These are phyloP conservation scores for Paelopatides confundens DNA, from an alignment of 53 echinoderm and acorn worm genomes.

Conservation along the genomic window DNA sequence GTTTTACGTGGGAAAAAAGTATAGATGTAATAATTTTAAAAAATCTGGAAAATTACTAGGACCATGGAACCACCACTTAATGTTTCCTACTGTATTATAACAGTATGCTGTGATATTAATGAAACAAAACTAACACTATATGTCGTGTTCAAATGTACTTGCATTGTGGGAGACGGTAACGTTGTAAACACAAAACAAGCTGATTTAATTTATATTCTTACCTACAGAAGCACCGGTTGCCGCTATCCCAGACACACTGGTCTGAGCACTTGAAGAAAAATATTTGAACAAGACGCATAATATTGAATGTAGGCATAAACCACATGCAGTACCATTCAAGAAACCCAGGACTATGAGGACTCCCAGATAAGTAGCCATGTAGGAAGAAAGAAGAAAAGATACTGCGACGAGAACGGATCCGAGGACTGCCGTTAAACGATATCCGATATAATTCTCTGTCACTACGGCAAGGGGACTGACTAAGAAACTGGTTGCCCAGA, in stretches of 20 bases:
- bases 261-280: slow-evolving; percentile 10
- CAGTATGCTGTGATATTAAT: too few relatives aligned
- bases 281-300: slow-evolving; percentile 19
- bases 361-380: background rate
- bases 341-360: background rate
- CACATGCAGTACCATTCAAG: background rate
- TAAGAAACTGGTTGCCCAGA: background rate
- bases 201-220: background rate
- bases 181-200: background rate
- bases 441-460: slow-evolving; percentile 13
- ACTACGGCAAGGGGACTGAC: slow-evolving; percentile 25
- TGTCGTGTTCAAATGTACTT: too few relatives aligned
- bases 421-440: background rate
- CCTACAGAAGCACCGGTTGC: background rate
- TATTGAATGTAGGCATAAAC: slow-evolving; percentile 10
- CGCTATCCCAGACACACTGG: background rate
- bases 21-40: too few relatives aligned
- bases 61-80: too few relatives aligned
- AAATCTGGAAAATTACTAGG: too few relatives aligned
- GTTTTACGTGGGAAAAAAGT: too few relatives aligned
- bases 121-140: too few relatives aligned
- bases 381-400: slow-evolving; percentile 5
- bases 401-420: background rate
- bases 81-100: too few relatives aligned
- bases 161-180: too few relatives aligned